Evolutionary conservation across 2,797 vertebrate genomes (phyloP).

Genomic region (Sardinella longiceps): DNA sequence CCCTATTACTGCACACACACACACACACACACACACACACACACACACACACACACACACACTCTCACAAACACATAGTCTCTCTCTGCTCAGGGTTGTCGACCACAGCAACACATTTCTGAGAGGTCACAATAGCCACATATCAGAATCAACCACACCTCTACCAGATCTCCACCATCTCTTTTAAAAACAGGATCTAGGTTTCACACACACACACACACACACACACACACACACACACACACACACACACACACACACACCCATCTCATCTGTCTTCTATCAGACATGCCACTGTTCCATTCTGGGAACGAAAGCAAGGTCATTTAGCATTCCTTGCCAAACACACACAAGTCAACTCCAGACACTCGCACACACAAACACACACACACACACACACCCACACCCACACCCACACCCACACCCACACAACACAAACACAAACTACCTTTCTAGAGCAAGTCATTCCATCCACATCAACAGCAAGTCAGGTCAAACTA

Average conservation of each 20-base stretch:
- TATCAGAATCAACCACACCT: too few species aligned
- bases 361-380: not conserved
- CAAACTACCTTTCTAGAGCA: not conserved
- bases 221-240: not conserved
- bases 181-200: too few species aligned
- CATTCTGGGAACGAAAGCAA: constrained; percentile 22
- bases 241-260: not conserved
- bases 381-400: not conserved
- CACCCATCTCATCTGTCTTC: constrained; percentile 7
- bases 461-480: not conserved
- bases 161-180: too few species aligned
- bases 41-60: too few species aligned
- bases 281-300: constrained; percentile 17
- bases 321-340: constrained; percentile 4
- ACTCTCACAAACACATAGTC: too few species aligned
- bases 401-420: not conserved
- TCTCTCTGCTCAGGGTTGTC: too few species aligned
- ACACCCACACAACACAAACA: too few species aligned
- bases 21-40: too few species aligned
- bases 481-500: not conserved
- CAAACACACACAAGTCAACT: constrained; percentile 2
- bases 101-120: too few species aligned
- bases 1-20: too few species aligned
- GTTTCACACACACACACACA: not conserved
- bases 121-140: too few species aligned